Percentiles rank a stretch among this genome's conserved stretches.
Evolutionary conservation across 1,140 invertebrate genomes (phyloP).

Genomic region (Neodiprion fabricii): DNA sequence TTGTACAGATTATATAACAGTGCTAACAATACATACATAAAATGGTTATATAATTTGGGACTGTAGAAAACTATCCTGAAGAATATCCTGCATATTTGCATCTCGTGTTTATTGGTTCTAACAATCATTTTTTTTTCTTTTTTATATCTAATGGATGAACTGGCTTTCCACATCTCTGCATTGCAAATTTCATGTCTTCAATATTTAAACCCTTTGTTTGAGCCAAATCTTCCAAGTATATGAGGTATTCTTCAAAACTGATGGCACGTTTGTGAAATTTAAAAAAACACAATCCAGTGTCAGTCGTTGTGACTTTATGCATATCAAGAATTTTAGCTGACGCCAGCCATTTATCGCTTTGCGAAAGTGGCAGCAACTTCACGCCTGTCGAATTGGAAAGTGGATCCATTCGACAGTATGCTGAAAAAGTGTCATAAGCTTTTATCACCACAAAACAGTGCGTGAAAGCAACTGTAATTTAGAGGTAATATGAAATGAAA

Average conservation of each 20-base stretch:
- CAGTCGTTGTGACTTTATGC: slow-evolving; percentile 67
- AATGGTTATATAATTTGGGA: too few species aligned
- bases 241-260: slow-evolving; percentile 38
- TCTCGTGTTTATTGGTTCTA: too few species aligned
- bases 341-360: slow-evolving; percentile 73
- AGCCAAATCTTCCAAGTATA: slow-evolving; percentile 37
- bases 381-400: slow-evolving; percentile 29
- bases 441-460: neutral
- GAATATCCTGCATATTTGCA: too few species aligned
- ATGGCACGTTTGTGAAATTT: slow-evolving; percentile 63
- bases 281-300: slow-evolving; percentile 67
- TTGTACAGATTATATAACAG: neutral
- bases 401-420: slow-evolving; percentile 42
- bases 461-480: neutral
- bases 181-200: slow-evolving; percentile 35
- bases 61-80: too few species aligned
- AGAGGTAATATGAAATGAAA: neutral
- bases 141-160: slow-evolving; percentile 18
- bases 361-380: slow-evolving; percentile 56
- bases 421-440: slow-evolving; percentile 23
- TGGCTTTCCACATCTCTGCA: slow-evolving; percentile 37
- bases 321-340: slow-evolving; percentile 70
- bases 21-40: neutral
- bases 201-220: slow-evolving; percentile 32
- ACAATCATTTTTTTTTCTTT: neutral